phyloP scores from a whole-genome alignment of 2,113 vertebrate genomes.

The Aramus guarauna region DNA sequence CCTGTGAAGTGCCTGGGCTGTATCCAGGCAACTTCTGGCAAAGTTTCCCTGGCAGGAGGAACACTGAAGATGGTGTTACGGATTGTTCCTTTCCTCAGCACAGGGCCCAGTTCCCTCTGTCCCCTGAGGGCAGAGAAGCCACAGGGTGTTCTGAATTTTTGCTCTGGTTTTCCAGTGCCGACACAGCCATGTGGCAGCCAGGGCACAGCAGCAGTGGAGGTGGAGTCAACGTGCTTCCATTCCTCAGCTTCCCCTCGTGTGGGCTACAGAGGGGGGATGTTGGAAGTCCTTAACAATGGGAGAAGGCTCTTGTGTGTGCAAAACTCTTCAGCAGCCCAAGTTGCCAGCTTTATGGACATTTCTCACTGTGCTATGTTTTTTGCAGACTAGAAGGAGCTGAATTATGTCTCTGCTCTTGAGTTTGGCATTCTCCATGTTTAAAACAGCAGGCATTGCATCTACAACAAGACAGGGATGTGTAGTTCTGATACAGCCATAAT shows the following conservation, averaged over 20 bases:
- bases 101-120: neutral
- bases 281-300: neutral
- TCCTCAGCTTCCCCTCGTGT: neutral
- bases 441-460: neutral
- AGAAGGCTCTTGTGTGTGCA: neutral
- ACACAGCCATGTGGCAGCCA: neutral
- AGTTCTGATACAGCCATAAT: neutral
- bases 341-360: neutral
- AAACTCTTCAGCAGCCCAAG: neutral
- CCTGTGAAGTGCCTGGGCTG: neutral
- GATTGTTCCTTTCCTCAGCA: neutral
- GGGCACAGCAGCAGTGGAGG: neutral
- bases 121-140: neutral
- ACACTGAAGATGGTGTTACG: neutral
- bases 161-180: neutral
- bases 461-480: neutral
- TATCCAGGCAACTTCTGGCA: neutral
- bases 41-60: neutral
- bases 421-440: neutral
- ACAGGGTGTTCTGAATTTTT: neutral
- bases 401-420: neutral
- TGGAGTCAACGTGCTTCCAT: neutral
- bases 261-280: neutral
- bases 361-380: neutral
- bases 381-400: neutral